phyloP scores from a whole-genome alignment of 2,113 vertebrate species.

The Epinephelus cyanopodus region DNA sequence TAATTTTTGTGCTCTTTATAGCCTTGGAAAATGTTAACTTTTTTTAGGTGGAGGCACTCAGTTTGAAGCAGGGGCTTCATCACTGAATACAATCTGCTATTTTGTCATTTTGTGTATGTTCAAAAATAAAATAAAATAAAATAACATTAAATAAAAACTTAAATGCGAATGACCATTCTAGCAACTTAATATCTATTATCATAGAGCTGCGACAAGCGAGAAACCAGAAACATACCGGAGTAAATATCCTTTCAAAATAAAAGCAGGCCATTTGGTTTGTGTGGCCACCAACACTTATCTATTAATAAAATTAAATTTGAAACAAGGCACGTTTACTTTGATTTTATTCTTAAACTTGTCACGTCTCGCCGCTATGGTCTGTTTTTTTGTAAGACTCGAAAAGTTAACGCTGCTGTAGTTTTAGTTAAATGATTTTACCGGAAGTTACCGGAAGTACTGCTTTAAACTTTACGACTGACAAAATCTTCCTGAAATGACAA shows the following conservation, averaged over 20 bases:
- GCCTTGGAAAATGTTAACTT: too few relatives aligned
- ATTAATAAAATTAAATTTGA: background rate
- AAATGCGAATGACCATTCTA: background rate
- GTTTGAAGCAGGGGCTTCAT: too few relatives aligned
- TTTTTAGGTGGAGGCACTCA: too few relatives aligned
- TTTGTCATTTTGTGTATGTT: too few relatives aligned
- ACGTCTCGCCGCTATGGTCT: accelerated
- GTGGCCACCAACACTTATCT: background rate
- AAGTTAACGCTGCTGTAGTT: background rate
- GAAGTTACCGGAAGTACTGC: background rate
- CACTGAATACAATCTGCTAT: too few relatives aligned
- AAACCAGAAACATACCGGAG: background rate
- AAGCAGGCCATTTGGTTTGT: background rate
- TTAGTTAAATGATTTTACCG: background rate
- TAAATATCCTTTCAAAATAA: background rate
- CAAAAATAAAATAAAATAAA: background rate
- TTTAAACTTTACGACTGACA: background rate
- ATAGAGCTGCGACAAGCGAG: background rate
- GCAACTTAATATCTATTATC: background rate
- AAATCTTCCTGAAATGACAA: background rate
- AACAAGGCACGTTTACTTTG: too few relatives aligned
- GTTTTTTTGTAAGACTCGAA: background rate
- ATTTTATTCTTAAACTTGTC: accelerated
- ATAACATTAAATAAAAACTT: background rate
- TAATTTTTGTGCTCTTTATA: too few relatives aligned